Evolutionary conservation across 1,140 invertebrate species (phyloP).

Genomic region (Caenorhabditis remanei): DNA sequence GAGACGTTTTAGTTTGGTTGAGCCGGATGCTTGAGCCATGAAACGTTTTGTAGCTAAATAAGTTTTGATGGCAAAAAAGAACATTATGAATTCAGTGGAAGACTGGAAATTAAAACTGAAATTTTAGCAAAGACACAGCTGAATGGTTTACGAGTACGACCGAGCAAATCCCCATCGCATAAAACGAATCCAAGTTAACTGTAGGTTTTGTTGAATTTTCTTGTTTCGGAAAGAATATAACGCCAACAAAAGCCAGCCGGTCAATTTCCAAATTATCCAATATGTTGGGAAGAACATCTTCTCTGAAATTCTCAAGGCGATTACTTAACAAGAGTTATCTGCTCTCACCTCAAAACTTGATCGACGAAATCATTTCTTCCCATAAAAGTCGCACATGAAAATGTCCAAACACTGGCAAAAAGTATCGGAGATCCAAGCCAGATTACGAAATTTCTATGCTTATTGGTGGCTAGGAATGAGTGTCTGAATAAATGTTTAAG

Average conservation of each 20-base stretch:
- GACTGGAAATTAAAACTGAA: no score
- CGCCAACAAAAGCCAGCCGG: neutral
- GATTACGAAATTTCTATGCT: no score
- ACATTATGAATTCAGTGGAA: neutral
- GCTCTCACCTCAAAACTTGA: neutral
- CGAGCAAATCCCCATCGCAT: neutral
- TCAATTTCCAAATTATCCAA: neutral
- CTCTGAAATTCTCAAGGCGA: neutral
- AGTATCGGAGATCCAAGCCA: no score
- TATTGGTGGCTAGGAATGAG: no score
- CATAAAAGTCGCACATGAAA: neutral
- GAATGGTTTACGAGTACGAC: neutral
- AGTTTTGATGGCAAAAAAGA: neutral
- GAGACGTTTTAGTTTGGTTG: neutral
- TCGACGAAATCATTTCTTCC: neutral
- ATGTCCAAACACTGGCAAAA: neutral
- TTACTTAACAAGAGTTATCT: neutral
- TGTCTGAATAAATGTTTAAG: no score
- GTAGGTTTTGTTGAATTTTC: neutral
- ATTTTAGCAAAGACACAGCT: neutral
- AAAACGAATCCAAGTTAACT: neutral
- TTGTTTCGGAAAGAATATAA: neutral
- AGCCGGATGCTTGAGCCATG: neutral
- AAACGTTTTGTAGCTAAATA: neutral
- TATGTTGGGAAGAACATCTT: neutral